A percentile compares a stretch with the other conserved stretches of the same genome.
Evolutionary conservation across 2,797 vertebrate species (phyloP).

Genomic region (Merluccius polli): DNA sequence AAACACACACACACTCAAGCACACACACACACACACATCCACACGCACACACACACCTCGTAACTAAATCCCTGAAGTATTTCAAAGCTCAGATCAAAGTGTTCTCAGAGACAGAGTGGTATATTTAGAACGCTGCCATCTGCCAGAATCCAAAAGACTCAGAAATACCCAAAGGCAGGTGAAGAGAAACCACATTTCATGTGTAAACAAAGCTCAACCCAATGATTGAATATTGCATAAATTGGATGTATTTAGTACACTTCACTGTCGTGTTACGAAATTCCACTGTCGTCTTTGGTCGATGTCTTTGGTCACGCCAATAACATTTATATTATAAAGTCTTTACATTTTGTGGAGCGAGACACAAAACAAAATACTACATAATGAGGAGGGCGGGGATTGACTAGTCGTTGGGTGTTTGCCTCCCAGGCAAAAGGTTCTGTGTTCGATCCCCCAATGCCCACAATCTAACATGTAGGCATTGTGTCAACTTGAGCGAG

Average conservation of each 20-base stretch:
- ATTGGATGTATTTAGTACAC: not conserved
- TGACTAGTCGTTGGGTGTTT: too few relatives aligned
- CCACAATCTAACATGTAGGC: too few relatives aligned
- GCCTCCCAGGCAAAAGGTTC: too few relatives aligned
- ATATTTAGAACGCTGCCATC: constrained; percentile 19
- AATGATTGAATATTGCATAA: not conserved
- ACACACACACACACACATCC: constrained; percentile 4
- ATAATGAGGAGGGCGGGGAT: too few relatives aligned
- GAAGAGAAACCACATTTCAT: not conserved
- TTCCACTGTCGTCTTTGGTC: not conserved
- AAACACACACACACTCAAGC: not conserved
- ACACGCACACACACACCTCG: constrained; percentile 6
- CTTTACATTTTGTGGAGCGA: too few relatives aligned
- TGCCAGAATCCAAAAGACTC: too few relatives aligned
- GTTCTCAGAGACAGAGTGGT: constrained; percentile 8
- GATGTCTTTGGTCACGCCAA: too few relatives aligned
- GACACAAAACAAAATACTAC: too few relatives aligned
- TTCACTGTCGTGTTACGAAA: not conserved
- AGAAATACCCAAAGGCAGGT: not conserved
- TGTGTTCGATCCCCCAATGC: too few relatives aligned
- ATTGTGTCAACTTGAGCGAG: too few relatives aligned
- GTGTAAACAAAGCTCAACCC: not conserved
- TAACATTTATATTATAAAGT: too few relatives aligned
- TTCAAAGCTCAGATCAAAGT: constrained; percentile 29
- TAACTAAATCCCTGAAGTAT: constrained; percentile 47